These are phyloP conservation scores for Acronicta psi DNA, from an alignment of 2,888 invertebrate species.

Conservation along the genomic window DNA sequence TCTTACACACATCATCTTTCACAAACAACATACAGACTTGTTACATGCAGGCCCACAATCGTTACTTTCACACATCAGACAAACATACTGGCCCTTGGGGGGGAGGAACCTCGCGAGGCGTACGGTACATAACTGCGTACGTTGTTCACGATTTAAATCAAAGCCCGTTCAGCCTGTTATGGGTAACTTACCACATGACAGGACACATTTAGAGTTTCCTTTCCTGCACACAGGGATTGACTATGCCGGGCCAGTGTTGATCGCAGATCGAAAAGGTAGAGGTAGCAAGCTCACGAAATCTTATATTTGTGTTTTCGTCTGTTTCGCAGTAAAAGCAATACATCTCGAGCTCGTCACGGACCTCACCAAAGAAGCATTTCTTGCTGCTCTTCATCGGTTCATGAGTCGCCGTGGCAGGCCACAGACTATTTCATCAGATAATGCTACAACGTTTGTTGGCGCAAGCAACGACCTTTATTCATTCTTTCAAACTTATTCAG, in stretches of 20 bases:
- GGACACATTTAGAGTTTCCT: slow-evolving; percentile 1
- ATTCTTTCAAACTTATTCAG: slow-evolving; percentile 2
- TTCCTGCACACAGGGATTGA: not conserved
- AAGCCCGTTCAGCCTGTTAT: slow-evolving; percentile 1
- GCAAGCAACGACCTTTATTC: slow-evolving; percentile 2
- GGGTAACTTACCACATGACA: not conserved
- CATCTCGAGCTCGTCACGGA: slow-evolving; percentile 2
- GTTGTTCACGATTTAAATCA: slow-evolving; percentile 1
- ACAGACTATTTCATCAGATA: slow-evolving; percentile 2
- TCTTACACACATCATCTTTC: too few species aligned
- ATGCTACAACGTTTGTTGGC: slow-evolving; percentile 7
- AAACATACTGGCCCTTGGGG: too few species aligned
- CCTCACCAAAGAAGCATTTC: slow-evolving; percentile 32
- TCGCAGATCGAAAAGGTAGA: not conserved
- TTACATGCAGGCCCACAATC: too few species aligned
- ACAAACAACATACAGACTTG: too few species aligned
- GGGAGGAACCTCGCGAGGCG: slow-evolving; percentile 4
- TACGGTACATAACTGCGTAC: slow-evolving; percentile 1
- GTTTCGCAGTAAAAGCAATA: slow-evolving; percentile 8
- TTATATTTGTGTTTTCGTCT: slow-evolving; percentile 10
- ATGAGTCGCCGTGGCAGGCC: slow-evolving; percentile 3
- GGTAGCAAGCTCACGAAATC: not conserved
- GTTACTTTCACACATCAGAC: too few species aligned
- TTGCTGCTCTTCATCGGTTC: slow-evolving; percentile 19
- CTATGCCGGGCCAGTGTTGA: slow-evolving; percentile 3